These are phyloP conservation scores for Echinarachnius parma DNA, from an alignment of 53 echinoderm and acorn worm genomes.

Conservation along the genomic window DNA sequence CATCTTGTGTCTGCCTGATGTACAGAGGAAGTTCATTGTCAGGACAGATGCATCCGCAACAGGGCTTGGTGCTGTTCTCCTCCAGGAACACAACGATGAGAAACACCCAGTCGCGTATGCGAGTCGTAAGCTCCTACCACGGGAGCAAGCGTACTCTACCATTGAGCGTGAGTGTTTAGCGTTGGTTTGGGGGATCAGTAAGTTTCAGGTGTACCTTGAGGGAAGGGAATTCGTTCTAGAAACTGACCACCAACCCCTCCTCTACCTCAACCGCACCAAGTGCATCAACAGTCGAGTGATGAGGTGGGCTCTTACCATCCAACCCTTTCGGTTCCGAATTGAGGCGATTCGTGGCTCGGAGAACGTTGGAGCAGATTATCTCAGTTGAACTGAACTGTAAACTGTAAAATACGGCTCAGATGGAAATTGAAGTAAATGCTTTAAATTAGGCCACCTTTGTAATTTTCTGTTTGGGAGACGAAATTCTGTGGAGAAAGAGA, in stretches of 20 bases:
- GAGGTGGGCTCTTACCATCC: constrained; percentile 25
- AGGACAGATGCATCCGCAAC: constrained; percentile 28
- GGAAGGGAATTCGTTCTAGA: constrained; percentile 12
- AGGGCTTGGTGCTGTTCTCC: constrained; percentile 29
- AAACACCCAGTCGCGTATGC: constrained; percentile 48
- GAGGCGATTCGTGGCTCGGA: constrained; percentile 50
- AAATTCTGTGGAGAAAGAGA: too few relatives aligned
- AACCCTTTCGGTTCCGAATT: constrained; percentile 36
- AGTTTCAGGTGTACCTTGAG: constrained; percentile 53
- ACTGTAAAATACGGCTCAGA: too few relatives aligned
- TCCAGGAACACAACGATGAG: constrained; percentile 28
- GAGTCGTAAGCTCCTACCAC: constrained; percentile 42
- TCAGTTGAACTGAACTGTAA: too few relatives aligned
- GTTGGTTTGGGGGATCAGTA: constrained; percentile 54
- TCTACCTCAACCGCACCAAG: constrained; percentile 12
- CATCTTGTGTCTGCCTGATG: constrained; percentile 24
- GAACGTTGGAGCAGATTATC: constrained; percentile 62
- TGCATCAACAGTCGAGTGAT: constrained; percentile 16
- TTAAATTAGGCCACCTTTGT: too few relatives aligned
- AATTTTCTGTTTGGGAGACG: too few relatives aligned
- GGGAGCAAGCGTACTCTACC: constrained; percentile 45
- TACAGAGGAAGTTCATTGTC: neutral
- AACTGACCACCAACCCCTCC: constrained; percentile 27
- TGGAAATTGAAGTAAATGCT: too few relatives aligned
- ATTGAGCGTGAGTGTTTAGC: constrained; percentile 62